These are phyloP conservation scores for Drosophila greeni DNA, from an alignment of 2,888 invertebrate genomes.

Conservation along the genomic window DNA sequence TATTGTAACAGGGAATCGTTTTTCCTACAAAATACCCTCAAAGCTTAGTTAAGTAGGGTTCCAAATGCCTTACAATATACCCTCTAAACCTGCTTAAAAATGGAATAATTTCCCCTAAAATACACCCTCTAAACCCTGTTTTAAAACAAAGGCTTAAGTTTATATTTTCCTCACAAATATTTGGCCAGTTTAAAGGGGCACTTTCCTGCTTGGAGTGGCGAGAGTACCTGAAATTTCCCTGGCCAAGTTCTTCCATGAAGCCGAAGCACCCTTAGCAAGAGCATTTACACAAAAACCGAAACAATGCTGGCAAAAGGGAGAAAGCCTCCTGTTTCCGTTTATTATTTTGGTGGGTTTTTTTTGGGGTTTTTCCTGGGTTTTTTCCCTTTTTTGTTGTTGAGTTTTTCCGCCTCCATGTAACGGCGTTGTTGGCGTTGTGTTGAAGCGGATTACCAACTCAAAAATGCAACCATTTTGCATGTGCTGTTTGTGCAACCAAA, in stretches of 20 bases:
- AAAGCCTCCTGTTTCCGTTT: conserved; percentile 9
- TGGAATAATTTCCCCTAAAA: not conserved
- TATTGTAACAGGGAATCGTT: too few relatives aligned
- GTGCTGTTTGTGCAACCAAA: conserved; percentile 8
- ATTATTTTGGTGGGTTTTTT: conserved; percentile 2
- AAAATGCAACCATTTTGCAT: conserved; percentile 47
- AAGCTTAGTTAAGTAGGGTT: too few relatives aligned
- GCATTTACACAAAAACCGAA: conserved; percentile 24
- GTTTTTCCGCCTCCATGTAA: conserved; percentile 10
- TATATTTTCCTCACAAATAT: not conserved
- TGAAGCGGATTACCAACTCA: conserved; percentile 58
- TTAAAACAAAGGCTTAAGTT: not conserved
- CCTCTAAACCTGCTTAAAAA: too few relatives aligned
- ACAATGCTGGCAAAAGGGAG: conserved; percentile 10
- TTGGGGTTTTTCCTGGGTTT: not conserved
- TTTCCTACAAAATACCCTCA: too few relatives aligned
- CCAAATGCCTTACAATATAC: too few relatives aligned
- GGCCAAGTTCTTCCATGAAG: not conserved
- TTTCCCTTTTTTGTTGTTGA: not conserved
- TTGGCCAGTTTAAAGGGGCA: not conserved
- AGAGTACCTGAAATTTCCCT: conserved; percentile 2
- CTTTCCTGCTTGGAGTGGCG: not conserved
- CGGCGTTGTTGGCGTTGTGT: conserved; percentile 23
- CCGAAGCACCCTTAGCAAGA: conserved; percentile 9
- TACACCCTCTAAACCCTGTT: not conserved